Percentiles rank a stretch among this genome's conserved stretches.
Conservation (phyloP, 1,140 invertebrate genomes). For the Euglossa dilemma region DNA sequence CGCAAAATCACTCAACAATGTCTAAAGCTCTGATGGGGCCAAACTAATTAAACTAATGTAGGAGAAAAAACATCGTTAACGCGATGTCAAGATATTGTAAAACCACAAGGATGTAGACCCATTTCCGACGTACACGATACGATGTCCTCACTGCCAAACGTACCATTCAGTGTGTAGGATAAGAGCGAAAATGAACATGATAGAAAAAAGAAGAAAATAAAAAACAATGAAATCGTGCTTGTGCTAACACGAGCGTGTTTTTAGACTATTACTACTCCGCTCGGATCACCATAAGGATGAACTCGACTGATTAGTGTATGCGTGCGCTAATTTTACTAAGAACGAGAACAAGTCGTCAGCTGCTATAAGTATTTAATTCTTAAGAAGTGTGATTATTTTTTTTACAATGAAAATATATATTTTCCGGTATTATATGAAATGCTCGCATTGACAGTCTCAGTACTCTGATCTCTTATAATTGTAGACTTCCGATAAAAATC, state of each 20-base stretch:
- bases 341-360: conserved; percentile 77
- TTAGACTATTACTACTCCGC: conserved; percentile 33
- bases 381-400: conserved; percentile 82
- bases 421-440: conserved; percentile 82
- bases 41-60: conserved; percentile 70
- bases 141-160: conserved; percentile 80
- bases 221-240: conserved; percentile 62
- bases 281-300: conserved; percentile 69
- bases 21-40: conserved; percentile 77
- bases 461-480: conserved; percentile 49
- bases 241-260: conserved; percentile 57
- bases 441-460: conserved; percentile 74
- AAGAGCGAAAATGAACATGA: conserved; percentile 47
- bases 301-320: conserved; percentile 78
- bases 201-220: conserved; percentile 43
- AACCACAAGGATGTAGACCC: conserved; percentile 50
- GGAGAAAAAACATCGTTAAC: conserved; percentile 59
- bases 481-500: background rate
- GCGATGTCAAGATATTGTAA: conserved; percentile 48
- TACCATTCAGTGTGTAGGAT: conserved; percentile 72
- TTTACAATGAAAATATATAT: conserved; percentile 82
- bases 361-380: conserved; percentile 81
- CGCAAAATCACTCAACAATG: conserved; percentile 63
- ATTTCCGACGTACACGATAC: conserved; percentile 69
- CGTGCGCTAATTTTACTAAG: conserved; percentile 74